Base-by-base conservation (phyloP, 2,888 invertebrate species). In the Periphyllus acericola region DNA sequence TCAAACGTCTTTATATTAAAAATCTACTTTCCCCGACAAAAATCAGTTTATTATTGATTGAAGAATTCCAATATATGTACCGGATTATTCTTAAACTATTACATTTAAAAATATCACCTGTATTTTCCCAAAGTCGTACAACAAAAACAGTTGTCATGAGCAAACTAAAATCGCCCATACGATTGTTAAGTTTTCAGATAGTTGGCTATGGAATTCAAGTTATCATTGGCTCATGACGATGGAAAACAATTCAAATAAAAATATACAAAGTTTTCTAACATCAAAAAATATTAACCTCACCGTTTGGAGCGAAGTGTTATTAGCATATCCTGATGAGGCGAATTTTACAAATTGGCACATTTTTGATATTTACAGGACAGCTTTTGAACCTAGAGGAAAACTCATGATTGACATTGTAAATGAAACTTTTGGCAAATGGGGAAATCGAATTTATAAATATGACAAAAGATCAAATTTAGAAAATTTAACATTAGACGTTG, bases 381-480 rank as follows among this genome's bases (percentile, higher is more conserved):
- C 87, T 32, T 87, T 40, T 11, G 74, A 81, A 66, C 87, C 87
- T 21, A 81, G 81, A 46, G 87, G 87, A n/a, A 5, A 60, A 32
- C 60, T 87, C 8, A 32, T 87, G 32, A 46, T 87, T 9, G 87
- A 87, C 25, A 46, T 21, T 21, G 21, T 81, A 11, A 87, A 87
- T 46, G 52, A 19, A 66, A 74, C 87, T 60, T 87, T 60, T 46
- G 34, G 74, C 66, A 81, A 66, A 66, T 87, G 87, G 87, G 87
- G 87, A 46, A 80, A 74, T n/a, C 80, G 87, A 40, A 66, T 55
- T 68, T 89, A 87, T 89, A 89, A 89, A 72, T 84, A 89, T 29
- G 89, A 89, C 32, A 74, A 82, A 32, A 85, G 89, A 75, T 78
- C 84, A 25, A 83, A 89, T 82, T 84, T 89, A 21, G 60, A 66